Percentiles rank a stretch among this genome's conserved stretches.
Conservation (phyloP, 2,888 invertebrate genomes). For the Andrena trimmerana region DNA sequence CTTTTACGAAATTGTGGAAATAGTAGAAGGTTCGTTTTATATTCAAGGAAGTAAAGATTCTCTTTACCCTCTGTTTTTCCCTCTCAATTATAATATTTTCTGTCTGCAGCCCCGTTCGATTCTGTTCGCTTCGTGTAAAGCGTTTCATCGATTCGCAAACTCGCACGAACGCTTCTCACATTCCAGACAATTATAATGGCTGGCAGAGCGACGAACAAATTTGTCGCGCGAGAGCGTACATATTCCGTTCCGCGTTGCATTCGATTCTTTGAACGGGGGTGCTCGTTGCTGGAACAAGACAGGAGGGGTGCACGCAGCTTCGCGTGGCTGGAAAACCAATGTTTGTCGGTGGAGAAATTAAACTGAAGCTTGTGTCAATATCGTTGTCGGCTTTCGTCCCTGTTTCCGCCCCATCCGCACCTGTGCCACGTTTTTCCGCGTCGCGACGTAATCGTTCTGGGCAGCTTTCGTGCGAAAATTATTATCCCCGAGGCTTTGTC, state of each 20-base stretch:
- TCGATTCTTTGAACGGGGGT: constrained; percentile 48
- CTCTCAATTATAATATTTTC: neutral
- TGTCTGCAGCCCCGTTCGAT: neutral
- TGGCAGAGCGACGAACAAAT: constrained; percentile 52
- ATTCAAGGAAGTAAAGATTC: too few species aligned
- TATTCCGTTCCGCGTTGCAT: constrained; percentile 37
- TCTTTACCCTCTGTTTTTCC: neutral
- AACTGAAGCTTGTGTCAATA: constrained; percentile 84
- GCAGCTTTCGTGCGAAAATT: constrained; percentile 24
- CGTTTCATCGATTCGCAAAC: constrained; percentile 19
- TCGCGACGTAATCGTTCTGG: constrained; percentile 56
- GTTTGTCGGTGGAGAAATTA: constrained; percentile 83
- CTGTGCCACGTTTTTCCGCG: constrained; percentile 74
- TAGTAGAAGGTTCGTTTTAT: too few species aligned
- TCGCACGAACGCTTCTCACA: constrained; percentile 6
- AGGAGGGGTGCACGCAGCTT: constrained; percentile 49
- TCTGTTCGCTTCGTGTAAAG: neutral
- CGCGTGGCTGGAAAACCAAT: constrained; percentile 79
- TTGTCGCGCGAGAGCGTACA: constrained; percentile 37
- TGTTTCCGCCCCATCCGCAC: constrained; percentile 68
- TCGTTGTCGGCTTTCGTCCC: constrained; percentile 80
- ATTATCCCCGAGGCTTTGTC: constrained; percentile 19
- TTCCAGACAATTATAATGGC: constrained; percentile 34
- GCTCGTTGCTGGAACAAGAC: constrained; percentile 42
- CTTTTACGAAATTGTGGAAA: too few species aligned